Percentiles rank a stretch among this genome's conserved stretches.
These are phyloP conservation scores for Sphinx pinastri DNA, from an alignment of 2,888 invertebrate genomes.

Conservation along the genomic window DNA sequence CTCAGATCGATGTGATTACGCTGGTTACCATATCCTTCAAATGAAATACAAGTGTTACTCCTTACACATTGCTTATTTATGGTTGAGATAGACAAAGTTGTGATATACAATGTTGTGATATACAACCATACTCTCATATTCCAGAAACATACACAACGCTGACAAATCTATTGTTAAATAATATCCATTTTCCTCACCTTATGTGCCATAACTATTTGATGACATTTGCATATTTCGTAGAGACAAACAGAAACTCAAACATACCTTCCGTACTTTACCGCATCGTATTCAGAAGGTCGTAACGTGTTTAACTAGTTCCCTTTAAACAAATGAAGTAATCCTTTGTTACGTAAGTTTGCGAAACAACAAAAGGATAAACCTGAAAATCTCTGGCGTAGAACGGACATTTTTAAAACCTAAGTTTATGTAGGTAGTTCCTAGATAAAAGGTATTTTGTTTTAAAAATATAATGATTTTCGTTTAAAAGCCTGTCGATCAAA, in stretches of 20 bases:
- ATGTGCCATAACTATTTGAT: background rate
- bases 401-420: background rate
- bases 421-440: background rate
- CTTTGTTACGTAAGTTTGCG: background rate
- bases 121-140: too few relatives aligned
- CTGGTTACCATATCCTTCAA: too few relatives aligned
- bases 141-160: background rate
- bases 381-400: background rate
- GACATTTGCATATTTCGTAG: background rate
- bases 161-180: background rate
- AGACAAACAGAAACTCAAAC: conserved; percentile 10
- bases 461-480: too few relatives aligned
- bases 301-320: background rate
- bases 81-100: too few relatives aligned
- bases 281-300: background rate
- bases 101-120: too few relatives aligned
- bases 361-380: background rate
- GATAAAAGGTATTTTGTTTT: too few relatives aligned
- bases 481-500: too few relatives aligned
- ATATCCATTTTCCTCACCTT: background rate
- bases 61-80: too few relatives aligned
- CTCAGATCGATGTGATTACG: too few relatives aligned
- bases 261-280: background rate
- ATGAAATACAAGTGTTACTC: too few relatives aligned
- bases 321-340: conserved; percentile 15